phyloP scores from a whole-genome alignment of 2,113 vertebrate species.

The Tautogolabrus adspersus region DNA sequence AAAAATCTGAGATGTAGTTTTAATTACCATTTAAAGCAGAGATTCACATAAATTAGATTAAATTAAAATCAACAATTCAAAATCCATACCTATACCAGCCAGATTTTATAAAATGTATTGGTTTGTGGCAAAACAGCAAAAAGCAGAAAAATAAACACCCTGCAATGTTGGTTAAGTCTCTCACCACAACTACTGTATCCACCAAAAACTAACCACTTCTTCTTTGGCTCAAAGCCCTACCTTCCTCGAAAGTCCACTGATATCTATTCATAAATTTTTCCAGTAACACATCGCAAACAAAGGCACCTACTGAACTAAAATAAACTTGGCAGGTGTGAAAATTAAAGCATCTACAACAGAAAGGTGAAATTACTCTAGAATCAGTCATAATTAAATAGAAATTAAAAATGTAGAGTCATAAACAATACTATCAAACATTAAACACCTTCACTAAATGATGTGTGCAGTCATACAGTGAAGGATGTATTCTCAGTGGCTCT shows the following conservation, averaged over 20 bases:
- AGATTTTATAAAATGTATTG: not conserved
- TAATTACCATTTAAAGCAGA: not conserved
- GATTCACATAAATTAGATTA: not conserved
- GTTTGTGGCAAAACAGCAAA: not conserved
- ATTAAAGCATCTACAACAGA: constrained; percentile 11
- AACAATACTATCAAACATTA: constrained; percentile 18
- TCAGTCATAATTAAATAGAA: not conserved
- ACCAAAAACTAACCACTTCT: not conserved
- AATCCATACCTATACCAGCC: not conserved
- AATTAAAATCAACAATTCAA: not conserved
- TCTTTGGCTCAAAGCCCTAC: not conserved
- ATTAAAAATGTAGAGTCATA: constrained; percentile 10
- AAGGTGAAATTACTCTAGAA: not conserved
- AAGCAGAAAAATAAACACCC: not conserved
- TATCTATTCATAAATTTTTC: constrained; percentile 7
- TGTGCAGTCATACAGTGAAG: constrained; percentile 7
- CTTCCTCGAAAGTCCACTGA: constrained; percentile 2
- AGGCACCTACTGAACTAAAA: not conserved
- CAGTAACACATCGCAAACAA: not conserved
- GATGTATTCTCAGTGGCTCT: constrained; percentile 34
- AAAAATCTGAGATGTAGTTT: not conserved
- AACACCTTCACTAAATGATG: constrained; percentile 19
- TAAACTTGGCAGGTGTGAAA: constrained; percentile 12
- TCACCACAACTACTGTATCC: no score
- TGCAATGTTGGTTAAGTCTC: not conserved